A percentile compares a stretch with the other conserved stretches of the same genome.
phyloP scores from a whole-genome alignment of 2,888 invertebrate species.

The Cordilura impudica region DNA sequence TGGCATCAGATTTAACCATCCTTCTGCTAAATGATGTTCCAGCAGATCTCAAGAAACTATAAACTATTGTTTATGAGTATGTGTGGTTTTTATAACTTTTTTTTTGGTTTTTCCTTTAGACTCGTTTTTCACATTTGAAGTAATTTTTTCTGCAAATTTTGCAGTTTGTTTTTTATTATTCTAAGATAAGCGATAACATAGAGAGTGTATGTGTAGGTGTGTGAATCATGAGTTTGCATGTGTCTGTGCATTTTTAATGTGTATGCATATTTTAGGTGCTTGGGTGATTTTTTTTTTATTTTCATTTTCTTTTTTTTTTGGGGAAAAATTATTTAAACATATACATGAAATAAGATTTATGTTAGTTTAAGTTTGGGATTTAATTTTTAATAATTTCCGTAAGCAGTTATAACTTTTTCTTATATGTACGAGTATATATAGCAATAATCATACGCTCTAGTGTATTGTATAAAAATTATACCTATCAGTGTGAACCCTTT shows the following conservation, averaged over 20 bases:
- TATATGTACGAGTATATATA: no score
- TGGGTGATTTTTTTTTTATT: not conserved
- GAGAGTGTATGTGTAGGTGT: not conserved
- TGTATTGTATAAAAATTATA: no score
- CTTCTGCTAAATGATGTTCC: not conserved
- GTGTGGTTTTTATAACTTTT: slow-evolving; percentile 33
- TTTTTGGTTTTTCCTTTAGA: slow-evolving; percentile 4
- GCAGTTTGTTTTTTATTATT: slow-evolving; percentile 34
- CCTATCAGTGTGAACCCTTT: no score
- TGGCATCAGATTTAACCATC: slow-evolving; percentile 26
- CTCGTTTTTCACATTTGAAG: slow-evolving; percentile 42
- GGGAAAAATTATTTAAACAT: not conserved
- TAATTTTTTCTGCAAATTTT: slow-evolving; percentile 47
- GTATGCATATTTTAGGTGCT: not conserved
- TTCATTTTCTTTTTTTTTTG: not conserved
- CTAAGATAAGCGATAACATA: slow-evolving; percentile 35
- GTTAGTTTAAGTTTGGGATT: not conserved
- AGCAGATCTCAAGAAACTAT: slow-evolving; percentile 44
- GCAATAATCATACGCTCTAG: no score
- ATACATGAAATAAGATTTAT: slow-evolving; percentile 37
- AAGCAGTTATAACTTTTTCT: not conserved
- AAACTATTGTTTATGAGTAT: slow-evolving; percentile 41
- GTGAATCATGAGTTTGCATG: not conserved
- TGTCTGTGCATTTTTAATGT: slow-evolving; percentile 38
- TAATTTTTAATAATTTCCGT: not conserved